Evolutionary conservation across 2,113 vertebrate genomes (phyloP), one percentile per base, ranked within the genome.

Genomic region (Osmerus mordax): DNA sequence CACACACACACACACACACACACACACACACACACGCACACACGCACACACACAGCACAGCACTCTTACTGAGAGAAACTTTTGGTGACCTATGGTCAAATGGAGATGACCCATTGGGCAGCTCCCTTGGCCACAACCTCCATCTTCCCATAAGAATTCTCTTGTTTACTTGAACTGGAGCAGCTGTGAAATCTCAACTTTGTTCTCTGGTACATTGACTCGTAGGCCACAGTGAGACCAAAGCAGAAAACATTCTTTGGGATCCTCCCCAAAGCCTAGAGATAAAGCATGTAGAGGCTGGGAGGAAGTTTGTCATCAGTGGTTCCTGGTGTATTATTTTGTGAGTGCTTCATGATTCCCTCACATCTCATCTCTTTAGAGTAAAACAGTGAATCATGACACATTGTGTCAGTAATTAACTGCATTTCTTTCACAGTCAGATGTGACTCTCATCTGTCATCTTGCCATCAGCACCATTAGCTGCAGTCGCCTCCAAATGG

Each of bases 111-210:
- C 78, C 79, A 75, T 77, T 63, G 53, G 76, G 81, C 72, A 62
- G 58, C 76, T 36, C 75, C 83, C 54, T 54, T 82, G 72, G 83
- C 70, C 72, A 70, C 28, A 54, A 60, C 65, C 64, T 11, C 74
- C 77, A 70, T 80, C 67, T 81, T 85, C 83, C 77, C 58, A 41
- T 71, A 79, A 86, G 69, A 75, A 71, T 71, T 60, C 69, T 84
- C 71, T 62, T 82, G 82, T 88, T 88, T 90, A 90, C 87, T 88
- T 84, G 88, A 89, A 80, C 82, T 75, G 64, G 16, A 67, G 69
- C 81, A 82, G 84, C 80, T 87, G 83, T 67, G 79, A 68, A 76
- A 83, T 62, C 67, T 88, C 84, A 78, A 81, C 75, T 72, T 77
- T 28, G 67, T 32, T 3, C 25, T 79, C 19, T 72, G 63, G 28